These are phyloP conservation scores for Pilophorus perplexus DNA, from an alignment of 2,888 invertebrate species.

Conservation along the genomic window DNA sequence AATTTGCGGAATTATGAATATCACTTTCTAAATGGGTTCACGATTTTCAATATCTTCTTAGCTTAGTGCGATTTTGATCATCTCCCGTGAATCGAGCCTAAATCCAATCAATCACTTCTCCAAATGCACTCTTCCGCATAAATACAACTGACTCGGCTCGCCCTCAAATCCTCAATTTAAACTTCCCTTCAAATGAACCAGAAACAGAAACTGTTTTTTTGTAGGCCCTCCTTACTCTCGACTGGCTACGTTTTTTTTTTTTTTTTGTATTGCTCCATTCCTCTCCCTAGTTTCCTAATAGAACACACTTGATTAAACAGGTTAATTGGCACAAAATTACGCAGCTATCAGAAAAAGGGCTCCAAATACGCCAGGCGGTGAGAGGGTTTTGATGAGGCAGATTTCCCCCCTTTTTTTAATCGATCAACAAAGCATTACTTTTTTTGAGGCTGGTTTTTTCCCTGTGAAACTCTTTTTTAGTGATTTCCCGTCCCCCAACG, in stretches of 20 bases:
- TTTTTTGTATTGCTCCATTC: neutral
- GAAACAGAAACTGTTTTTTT: conserved; percentile 30
- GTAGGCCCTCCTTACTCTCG: conserved; percentile 2
- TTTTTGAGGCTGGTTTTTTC: conserved; percentile 37
- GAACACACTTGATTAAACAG: conserved; percentile 44
- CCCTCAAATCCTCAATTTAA: conserved; percentile 28
- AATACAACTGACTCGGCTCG: no score
- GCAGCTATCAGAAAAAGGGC: neutral
- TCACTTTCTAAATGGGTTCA: no score
- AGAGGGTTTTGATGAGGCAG: conserved; percentile 27
- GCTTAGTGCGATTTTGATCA: no score
- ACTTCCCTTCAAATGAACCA: conserved; percentile 38
- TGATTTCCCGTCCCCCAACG: no score
- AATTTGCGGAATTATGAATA: no score
- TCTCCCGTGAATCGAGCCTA: no score
- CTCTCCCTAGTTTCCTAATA: conserved; percentile 27
- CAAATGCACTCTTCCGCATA: no score
- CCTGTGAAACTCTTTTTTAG: neutral
- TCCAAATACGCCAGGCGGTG: neutral
- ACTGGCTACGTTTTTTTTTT: no score
- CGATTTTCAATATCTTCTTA: no score
- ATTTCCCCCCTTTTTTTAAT: conserved; percentile 11
- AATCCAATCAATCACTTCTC: no score
- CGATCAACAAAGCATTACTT: conserved; percentile 34
- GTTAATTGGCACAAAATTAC: conserved; percentile 45